Conservation (phyloP, 1,140 invertebrate genomes). For the Bombus waltoni region DNA sequence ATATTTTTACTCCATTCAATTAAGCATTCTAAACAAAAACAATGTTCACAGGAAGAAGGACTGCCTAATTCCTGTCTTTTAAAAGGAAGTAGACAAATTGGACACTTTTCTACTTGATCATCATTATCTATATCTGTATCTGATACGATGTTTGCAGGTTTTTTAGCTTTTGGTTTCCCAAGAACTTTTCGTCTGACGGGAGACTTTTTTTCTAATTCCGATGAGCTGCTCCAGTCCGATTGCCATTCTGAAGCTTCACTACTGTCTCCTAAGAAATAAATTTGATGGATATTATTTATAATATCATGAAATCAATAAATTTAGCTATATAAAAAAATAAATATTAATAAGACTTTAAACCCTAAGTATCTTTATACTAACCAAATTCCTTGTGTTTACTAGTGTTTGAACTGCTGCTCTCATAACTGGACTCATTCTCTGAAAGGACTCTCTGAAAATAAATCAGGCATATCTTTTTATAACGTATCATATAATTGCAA, state of each 20-base stretch:
- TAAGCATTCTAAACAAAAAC: conserved; percentile 94
- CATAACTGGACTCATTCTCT: conserved; percentile 75
- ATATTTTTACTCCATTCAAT: conserved; percentile 96
- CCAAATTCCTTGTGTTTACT: conserved; percentile 57
- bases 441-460: conserved; percentile 72
- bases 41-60: conserved; percentile 94
- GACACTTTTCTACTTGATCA: conserved; percentile 90
- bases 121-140: conserved; percentile 85
- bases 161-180: conserved; percentile 50
- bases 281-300: neutral
- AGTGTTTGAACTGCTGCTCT: conserved; percentile 62
- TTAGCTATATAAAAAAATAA: neutral
- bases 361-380: conserved; percentile 47
- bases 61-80: conserved; percentile 89
- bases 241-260: conserved; percentile 72
- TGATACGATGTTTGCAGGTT: conserved; percentile 29
- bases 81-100: conserved; percentile 91
- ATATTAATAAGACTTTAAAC: neutral
- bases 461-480: neutral
- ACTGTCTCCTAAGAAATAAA: conserved; percentile 24
- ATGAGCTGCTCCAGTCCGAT: conserved; percentile 77
- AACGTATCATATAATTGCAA: neutral
- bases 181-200: conserved; percentile 36
- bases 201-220: conserved; percentile 61
- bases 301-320: neutral